Base-by-base conservation (phyloP, 2,797 vertebrate species). In the Aplochiton taeniatus region DNA sequence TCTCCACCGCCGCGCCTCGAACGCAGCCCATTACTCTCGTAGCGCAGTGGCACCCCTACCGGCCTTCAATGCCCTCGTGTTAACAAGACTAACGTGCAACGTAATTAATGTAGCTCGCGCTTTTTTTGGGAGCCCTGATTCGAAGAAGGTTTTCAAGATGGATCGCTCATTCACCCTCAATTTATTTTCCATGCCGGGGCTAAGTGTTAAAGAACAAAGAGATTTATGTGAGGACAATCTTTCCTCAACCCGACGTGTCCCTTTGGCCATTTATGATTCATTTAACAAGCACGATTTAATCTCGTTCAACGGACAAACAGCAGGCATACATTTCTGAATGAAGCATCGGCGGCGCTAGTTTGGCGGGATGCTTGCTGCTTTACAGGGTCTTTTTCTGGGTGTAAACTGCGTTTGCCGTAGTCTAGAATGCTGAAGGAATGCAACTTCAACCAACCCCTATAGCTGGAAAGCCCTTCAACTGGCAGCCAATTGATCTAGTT, bases 221-320 rank as follows among this genome's bases (percentile, higher is more conserved):
- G 77, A 90, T 74, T 86, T 76, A 88, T 89, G 75, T 82, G 75
- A 78, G 63, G 83, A 74, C 81, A 65, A 75, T 72, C 66, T 82
- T 86, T 72, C 53, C 67, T 61, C 67, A 61, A 76, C 77, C 59
- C 81, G 18, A 80, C 72, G 65, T 76, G 77, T 87, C 84, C 76
- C 89, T 86, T 77, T 31, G 79, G 65, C 67, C 78, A 75, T 83
- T 91, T 92, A 81, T 72, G 75, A 77, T 71, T 83, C 76, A 83
- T 89, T 84, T 85, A 84, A 88, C 75, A 66, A 68, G 64, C 48
- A 66, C 6, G 52, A 19, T 19, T 9, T 85, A 85, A 78, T 78
- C 65, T 53, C 73, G 85, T 88, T 82, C 61, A 66, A 46, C 65
- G 84, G 73, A 69, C 59, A 69, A 78, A 79, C 76, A 64, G 68